Conservation (phyloP, 1,140 invertebrate species). For the Copidosoma floridanum region DNA sequence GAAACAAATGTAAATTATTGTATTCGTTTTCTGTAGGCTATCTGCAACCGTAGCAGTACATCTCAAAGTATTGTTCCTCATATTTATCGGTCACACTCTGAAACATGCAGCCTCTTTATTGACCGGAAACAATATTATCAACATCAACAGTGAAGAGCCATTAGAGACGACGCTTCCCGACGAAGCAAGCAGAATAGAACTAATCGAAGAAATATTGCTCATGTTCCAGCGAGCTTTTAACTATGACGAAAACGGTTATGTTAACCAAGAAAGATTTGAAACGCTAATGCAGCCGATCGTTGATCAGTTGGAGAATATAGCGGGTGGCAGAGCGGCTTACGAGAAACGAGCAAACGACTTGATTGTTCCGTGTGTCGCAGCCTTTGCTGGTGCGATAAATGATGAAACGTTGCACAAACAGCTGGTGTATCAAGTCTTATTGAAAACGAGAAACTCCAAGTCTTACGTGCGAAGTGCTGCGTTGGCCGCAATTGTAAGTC, state of each 20-base stretch:
- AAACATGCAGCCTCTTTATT: constrained; percentile 75
- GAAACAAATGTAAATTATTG: no score
- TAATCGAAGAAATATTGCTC: constrained; percentile 69
- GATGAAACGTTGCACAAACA: constrained; percentile 87
- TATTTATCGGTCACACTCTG: constrained; percentile 84
- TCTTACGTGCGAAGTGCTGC: constrained; percentile 53
- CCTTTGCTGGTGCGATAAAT: constrained; percentile 75
- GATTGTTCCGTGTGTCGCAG: constrained; percentile 75
- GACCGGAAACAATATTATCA: constrained; percentile 47
- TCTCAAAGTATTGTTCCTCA: constrained; percentile 82
- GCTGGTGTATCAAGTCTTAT: constrained; percentile 82
- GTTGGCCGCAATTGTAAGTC: constrained; percentile 44
- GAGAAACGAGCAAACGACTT: constrained; percentile 62
- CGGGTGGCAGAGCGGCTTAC: constrained; percentile 64
- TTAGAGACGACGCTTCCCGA: constrained; percentile 56
- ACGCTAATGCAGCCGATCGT: constrained; percentile 81
- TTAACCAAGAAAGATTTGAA: constrained; percentile 82
- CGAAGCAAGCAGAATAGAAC: constrained; percentile 58
- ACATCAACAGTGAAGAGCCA: constrained; percentile 42
- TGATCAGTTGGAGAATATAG: constrained; percentile 81
- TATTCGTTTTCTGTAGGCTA: constrained; percentile 60
- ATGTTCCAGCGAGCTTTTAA: constrained; percentile 77
- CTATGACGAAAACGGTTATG: constrained; percentile 78
- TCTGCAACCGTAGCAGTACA: constrained; percentile 75
- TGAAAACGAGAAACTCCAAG: constrained; percentile 79